These are phyloP conservation scores for Microctonus brassicae DNA, from an alignment of 2,888 invertebrate genomes.

Conservation along the genomic window DNA sequence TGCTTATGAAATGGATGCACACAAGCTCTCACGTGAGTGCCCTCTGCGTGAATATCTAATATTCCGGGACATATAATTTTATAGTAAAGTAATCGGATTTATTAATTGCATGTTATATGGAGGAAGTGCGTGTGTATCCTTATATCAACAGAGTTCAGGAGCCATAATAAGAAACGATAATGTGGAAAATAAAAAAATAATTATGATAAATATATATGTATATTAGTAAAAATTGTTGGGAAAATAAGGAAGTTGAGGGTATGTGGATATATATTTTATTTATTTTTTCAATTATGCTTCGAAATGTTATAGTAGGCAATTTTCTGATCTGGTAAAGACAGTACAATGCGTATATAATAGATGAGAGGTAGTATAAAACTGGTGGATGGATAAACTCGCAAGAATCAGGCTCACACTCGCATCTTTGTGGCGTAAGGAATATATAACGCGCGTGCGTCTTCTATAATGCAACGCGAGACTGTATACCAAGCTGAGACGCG, in stretches of 20 bases:
- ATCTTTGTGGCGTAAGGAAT: background rate
- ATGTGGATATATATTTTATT: background rate
- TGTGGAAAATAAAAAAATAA: background rate
- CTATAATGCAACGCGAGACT: background rate
- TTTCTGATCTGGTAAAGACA: background rate
- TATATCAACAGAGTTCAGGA: slow-evolving; percentile 1
- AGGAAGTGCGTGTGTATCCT: slow-evolving; percentile 28
- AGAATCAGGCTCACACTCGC: background rate
- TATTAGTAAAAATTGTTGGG: background rate
- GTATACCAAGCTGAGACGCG: slow-evolving; percentile 26
- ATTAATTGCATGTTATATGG: slow-evolving; percentile 56
- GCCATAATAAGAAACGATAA: background rate
- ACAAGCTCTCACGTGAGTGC: slow-evolving; percentile 58
- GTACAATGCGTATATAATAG: background rate
- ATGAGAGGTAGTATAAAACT: background rate
- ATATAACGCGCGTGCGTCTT: background rate
- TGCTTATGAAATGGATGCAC: slow-evolving; percentile 46
- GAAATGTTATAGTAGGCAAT: background rate
- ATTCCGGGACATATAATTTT: slow-evolving; percentile 37
- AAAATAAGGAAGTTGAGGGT: background rate
- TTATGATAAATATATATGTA: background rate
- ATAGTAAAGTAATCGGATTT: slow-evolving; percentile 50
- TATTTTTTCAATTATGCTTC: background rate
- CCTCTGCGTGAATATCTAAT: slow-evolving; percentile 64
- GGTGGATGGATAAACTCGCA: background rate